Evolutionary conservation across 2,797 vertebrate genomes (phyloP), one percentile per base, ranked within the genome.

Genomic region (Ptychobarbus kaznakovi): DNA sequence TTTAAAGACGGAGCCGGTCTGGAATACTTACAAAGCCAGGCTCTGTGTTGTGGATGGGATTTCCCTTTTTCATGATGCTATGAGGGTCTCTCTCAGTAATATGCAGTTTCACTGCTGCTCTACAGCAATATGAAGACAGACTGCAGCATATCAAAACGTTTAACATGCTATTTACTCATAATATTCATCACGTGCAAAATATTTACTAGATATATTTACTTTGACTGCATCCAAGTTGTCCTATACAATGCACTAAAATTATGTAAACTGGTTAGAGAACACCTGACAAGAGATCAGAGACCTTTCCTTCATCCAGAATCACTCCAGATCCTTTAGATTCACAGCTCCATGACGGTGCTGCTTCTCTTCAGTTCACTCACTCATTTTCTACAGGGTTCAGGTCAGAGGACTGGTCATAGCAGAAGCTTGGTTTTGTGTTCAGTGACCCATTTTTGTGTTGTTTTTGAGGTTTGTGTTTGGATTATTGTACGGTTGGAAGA

Each of bases 1-100:
- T 76, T 78, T 82, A 83, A 61, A 86, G 42, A 35, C 42, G 5
- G 65, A 72, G 66, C 32, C n/a, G 49, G 61, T 70, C 78, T 81
- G 76, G 78, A 74, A 65, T 15, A 44, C 44, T 77, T 51, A 75
- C 85, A 90, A 90, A 88, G 87, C 68, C 69, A 56, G 38, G 53
- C 76, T 85, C 16, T 84, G 83, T 85, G 76, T 80, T 80, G 28
- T 80, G 53, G 66, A 80, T 65, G 83, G 83, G 77, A 80, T 85
- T 85, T 85, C 76, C 83, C 76, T 49, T 58, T 75, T 70, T 69
- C 49, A 53, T 70, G 20, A 18, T 35, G 56, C 63, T 61, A 46
- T 63, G 53, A 38, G 56, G 40, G 53, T 85, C 42, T 73, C 32
- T 65, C 9, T 20, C 32, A 13, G 83, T 35, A 63, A 61, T 56